Evolutionary conservation across 2,888 invertebrate genomes (phyloP), one percentile per base, ranked within the genome.

Genomic region (Drosophila ustulata): DNA sequence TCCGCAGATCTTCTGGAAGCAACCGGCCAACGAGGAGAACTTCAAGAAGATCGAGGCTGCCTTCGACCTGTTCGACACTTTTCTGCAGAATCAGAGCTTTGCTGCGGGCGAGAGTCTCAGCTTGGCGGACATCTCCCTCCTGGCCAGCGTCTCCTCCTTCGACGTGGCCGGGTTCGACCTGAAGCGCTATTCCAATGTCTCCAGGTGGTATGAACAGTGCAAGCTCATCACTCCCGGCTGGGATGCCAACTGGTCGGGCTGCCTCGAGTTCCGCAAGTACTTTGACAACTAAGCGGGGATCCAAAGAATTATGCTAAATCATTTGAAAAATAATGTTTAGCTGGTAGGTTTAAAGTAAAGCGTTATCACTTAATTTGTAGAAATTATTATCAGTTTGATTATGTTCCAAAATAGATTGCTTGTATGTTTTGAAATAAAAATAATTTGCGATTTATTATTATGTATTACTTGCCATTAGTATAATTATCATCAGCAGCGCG

Each of bases 81-180:
- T 96, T 92, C 93, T 97, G 25, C 94, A 95, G 37, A 94, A 94
- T 0, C 94, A 95, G 76, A 93, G 94, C 69, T 97, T 94, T 92
- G 94, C 93, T 25, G 96, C 96, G 11, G 97, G 97, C 2, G 93
- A 95, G 63, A 93, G 93, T 70, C 92, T 96, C 50, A 97, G 97
- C 9, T 90, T 97, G 41, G 97, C 97, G 0, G 97, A 97, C 91
- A 93, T 96, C 34, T 92, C 95, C 28, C 89, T 97, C 28, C 93
- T 95, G 32, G 94, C 96, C 8, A 94, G 94, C 4, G 93, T 97
- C 6, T 95, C 96, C 45, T 95, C 95, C 68, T 94, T 94, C 66
- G 96, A 96, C 82, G 95, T 95, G 50, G 92, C 94, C 4, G 93
- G 93, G 1, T 94, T 95, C 65, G 96, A 97, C 90, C 88, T 96